Evolutionary conservation across 2,113 vertebrate genomes (phyloP), one percentile per base, ranked within the genome.

Genomic region (Alethe castanea): DNA sequence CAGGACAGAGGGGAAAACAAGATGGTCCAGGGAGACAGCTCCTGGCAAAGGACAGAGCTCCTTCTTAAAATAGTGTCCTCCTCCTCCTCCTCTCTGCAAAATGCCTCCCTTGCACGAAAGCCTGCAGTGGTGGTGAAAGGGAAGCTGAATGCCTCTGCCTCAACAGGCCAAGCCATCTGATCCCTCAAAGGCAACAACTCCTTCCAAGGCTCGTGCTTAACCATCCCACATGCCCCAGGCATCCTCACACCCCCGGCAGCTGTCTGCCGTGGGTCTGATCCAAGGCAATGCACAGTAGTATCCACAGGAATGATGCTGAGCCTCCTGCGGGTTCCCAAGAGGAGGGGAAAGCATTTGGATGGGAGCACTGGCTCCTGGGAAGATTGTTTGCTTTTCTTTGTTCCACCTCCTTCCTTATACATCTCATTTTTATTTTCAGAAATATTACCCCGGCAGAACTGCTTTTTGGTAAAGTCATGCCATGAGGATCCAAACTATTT

Each of bases 341-440:
- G 87, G 82, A 85, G 71, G 50, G 56, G n/a, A 80, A 77, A 88
- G 81, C 3, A 2, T 69, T 93, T 97, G 92, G 92, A 95, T 69
- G 59, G 66, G 82, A 94, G 81, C 7, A 4, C 92, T 92, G 91
- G 79, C 94, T 95, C 91, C 86, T 88, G 59, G 48, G 88, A 94
- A 90, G 72, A 54, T 9, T 86, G 81, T 86, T 94, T 94, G 81
- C 80, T 96, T 94, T 90, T 47, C 73, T 96, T 96, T 84, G 66
- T 91, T 95, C 86, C 88, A 88, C 81, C 91, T 95, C 94, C 76
- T 92, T 93, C 86, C 64, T 93, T 28, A 61, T 86, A 81, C 79
- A 83, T 95, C 93, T 94, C 47, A 0, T n/a, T 95, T 95, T 97
- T 94, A 94, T 95, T 97, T 97, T 95, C 94, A 97, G 96, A 97